These are phyloP conservation scores for Drosophila takahashii DNA, from an alignment of 1,140 invertebrate species.

Conservation along the genomic window DNA sequence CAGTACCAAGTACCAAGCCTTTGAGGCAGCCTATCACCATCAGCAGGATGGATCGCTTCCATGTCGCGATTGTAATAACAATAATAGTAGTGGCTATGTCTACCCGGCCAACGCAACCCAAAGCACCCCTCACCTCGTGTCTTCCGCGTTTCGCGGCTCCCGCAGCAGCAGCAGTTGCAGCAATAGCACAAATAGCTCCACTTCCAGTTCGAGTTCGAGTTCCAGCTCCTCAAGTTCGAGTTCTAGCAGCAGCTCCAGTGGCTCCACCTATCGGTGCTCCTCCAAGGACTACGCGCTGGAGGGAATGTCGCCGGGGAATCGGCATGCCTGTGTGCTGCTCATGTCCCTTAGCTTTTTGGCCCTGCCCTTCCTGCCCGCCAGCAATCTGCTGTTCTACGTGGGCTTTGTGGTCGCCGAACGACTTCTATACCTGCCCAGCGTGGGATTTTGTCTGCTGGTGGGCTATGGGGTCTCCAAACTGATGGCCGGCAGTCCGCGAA, in stretches of 20 bases:
- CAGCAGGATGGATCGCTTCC: constrained; percentile 62
- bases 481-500: constrained; percentile 65
- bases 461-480: constrained; percentile 90
- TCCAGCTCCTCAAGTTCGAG: constrained; percentile 24
- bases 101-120: constrained; percentile 25
- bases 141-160: constrained; percentile 76
- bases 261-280: constrained; percentile 16
- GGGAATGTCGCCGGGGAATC: constrained; percentile 38
- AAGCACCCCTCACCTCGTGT: constrained; percentile 66
- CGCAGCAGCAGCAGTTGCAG: constrained; percentile 82
- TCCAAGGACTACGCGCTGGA: constrained; percentile 43
- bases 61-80: constrained; percentile 72
- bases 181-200: constrained; percentile 61
- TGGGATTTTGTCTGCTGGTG: constrained; percentile 96
- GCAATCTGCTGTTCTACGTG: constrained; percentile 97
- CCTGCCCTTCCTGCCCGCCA: constrained; percentile 96
- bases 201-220: constrained; percentile 51
- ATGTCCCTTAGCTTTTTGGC: constrained; percentile 92
- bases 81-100: constrained; percentile 60
- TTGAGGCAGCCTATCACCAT: constrained; percentile 59
- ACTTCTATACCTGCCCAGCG: constrained; percentile 97
- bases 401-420: constrained; percentile 98
- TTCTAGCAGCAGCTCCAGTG: constrained; percentile 22
- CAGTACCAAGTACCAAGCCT: constrained; percentile 67
- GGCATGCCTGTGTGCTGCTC: constrained; percentile 70